A percentile compares a stretch with the other conserved stretches of the same genome.
phyloP scores from a whole-genome alignment of 2,888 invertebrate species.

The Nephrocerus scutellatus region DNA sequence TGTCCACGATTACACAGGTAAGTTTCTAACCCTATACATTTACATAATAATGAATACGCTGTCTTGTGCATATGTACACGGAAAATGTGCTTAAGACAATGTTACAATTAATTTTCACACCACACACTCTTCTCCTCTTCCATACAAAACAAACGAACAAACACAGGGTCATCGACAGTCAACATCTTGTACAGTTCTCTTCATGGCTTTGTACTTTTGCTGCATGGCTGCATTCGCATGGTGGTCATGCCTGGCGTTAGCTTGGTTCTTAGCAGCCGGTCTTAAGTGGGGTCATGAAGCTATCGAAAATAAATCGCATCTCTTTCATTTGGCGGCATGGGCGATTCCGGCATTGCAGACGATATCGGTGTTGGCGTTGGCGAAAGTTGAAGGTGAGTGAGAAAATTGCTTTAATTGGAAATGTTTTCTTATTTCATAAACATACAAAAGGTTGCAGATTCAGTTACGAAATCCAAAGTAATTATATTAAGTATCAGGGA shows the following conservation, averaged over 20 bases:
- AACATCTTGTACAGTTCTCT: constrained; percentile 78
- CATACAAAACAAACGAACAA: too few relatives aligned
- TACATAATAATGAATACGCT: constrained; percentile 4
- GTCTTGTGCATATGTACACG: constrained; percentile 1
- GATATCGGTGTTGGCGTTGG: constrained; percentile 89
- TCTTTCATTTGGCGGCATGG: constrained; percentile 98
- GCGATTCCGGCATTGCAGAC: constrained; percentile 93
- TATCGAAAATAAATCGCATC: constrained; percentile 93
- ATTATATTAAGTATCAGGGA: too few relatives aligned
- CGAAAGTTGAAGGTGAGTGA: constrained; percentile 82
- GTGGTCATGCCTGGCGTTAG: constrained; percentile 94
- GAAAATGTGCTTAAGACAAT: constrained; percentile 10
- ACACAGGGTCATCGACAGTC: constrained; percentile 47
- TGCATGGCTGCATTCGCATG: constrained; percentile 95
- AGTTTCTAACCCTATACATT: constrained; percentile 32
- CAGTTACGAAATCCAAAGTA: too few relatives aligned
- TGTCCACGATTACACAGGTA: constrained; percentile 81
- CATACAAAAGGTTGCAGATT: too few relatives aligned
- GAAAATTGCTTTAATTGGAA: neutral
- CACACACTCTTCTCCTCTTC: constrained; percentile 10
- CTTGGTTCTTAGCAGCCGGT: constrained; percentile 95
- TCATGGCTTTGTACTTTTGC: constrained; percentile 94
- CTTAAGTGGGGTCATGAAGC: constrained; percentile 98
- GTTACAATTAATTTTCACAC: constrained; percentile 4
- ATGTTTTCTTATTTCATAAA: neutral